Percentiles rank a stretch among this genome's conserved stretches.
phyloP scores from a whole-genome alignment of 2,888 invertebrate species.

The Sesamia inferens region DNA sequence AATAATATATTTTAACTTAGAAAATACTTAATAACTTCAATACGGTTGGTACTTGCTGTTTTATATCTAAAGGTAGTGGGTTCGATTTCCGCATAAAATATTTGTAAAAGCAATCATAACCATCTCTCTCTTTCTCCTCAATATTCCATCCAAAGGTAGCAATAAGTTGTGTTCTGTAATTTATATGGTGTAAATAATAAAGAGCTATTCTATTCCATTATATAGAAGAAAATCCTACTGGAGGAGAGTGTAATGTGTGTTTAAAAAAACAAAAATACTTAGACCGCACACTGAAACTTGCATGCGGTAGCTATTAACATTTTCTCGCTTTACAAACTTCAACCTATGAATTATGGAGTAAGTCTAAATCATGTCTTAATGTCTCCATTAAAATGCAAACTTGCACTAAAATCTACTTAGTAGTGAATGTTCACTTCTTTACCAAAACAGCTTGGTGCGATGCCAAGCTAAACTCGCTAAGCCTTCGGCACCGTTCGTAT shows the following conservation, averaged over 20 bases:
- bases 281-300: background rate
- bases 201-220: background rate
- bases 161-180: no score
- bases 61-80: no score
- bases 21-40: no score
- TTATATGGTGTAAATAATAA: no score
- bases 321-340: background rate
- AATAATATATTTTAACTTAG: background rate
- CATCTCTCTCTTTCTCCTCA: no score
- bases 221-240: background rate
- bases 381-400: background rate
- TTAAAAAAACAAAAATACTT: background rate
- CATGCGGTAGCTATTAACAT: conserved; percentile 9
- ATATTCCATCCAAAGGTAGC: no score
- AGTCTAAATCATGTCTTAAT: conserved; percentile 12
- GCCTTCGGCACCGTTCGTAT: background rate
- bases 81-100: background rate
- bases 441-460: conserved; percentile 34
- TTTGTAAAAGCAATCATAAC: background rate
- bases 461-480: conserved; percentile 32
- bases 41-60: no score
- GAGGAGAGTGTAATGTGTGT: no score
- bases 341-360: conserved; percentile 1
- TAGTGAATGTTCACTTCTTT: conserved; percentile 25
- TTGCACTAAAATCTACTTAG: conserved; percentile 3